phyloP scores from a whole-genome alignment of 2,113 vertebrate genomes.

The Leptosomus discolor region DNA sequence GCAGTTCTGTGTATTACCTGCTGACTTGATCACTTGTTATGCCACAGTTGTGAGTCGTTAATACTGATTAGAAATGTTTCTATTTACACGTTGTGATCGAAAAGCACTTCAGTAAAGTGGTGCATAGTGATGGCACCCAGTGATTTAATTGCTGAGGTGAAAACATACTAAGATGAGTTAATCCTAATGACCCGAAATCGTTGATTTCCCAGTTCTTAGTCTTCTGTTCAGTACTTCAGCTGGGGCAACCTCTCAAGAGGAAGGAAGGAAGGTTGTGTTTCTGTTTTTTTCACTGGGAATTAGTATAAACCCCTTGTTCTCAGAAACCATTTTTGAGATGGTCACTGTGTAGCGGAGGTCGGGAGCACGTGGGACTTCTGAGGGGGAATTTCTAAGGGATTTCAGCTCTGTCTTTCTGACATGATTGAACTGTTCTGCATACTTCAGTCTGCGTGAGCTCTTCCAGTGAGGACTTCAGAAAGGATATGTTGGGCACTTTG shows the following conservation, averaged over 20 bases:
- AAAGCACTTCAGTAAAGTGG: background rate
- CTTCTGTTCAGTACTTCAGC: background rate
- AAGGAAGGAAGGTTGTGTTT: background rate
- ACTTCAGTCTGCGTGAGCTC: background rate
- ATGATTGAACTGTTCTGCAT: background rate
- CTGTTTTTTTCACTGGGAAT: background rate
- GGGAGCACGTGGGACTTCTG: background rate
- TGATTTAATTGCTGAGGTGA: background rate
- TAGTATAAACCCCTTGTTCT: background rate
- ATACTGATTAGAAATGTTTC: background rate
- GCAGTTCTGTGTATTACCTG: background rate
- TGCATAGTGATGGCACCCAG: background rate
- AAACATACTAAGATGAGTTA: background rate
- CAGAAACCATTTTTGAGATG: background rate
- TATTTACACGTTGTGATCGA: background rate
- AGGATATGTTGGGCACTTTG: background rate
- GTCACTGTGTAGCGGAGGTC: background rate
- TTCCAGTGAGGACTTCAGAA: background rate
- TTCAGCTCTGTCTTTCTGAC: background rate
- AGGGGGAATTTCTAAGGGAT: background rate
- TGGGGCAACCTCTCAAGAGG: background rate
- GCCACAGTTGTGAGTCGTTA: background rate
- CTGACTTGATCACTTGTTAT: background rate
- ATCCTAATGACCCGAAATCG: background rate
- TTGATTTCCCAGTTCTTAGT: background rate